A percentile compares a stretch with the other conserved stretches of the same genome.
Evolutionary conservation across 30 jellyfish, hydroid and myxozoan genomes (phyloP).

Genomic region (Morbakka virulenta): DNA sequence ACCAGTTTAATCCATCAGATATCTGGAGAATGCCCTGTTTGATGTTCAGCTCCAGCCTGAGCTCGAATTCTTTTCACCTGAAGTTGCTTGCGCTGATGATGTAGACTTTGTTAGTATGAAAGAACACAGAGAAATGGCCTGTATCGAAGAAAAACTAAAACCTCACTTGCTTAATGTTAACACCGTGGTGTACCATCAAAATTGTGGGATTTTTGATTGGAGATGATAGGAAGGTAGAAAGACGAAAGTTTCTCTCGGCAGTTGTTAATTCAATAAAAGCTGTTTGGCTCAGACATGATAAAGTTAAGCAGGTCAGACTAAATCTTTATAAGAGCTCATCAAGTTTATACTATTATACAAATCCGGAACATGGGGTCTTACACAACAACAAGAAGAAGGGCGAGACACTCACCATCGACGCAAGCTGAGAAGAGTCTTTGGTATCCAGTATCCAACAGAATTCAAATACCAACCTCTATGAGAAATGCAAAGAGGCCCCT

Average conservation of each 20-base stretch:
- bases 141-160: no score
- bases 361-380: constrained; percentile 52
- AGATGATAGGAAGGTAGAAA: background rate
- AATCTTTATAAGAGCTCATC: constrained; percentile 10
- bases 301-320: background rate
- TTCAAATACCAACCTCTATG: constrained; percentile 21
- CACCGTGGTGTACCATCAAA: background rate
- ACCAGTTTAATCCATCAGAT: constrained; percentile 15
- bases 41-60: background rate
- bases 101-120: constrained; percentile 22
- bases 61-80: constrained; percentile 6
- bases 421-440: constrained; percentile 28
- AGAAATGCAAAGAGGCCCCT: constrained; percentile 20
- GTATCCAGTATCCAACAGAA: constrained; percentile 17
- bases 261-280: no score
- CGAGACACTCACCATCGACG: constrained; percentile 17
- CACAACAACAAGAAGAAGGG: constrained; percentile 8
- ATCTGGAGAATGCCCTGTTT: constrained; percentile 20
- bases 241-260: constrained; percentile 10
- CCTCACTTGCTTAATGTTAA: constrained; percentile 1
- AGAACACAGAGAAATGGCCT: no score
- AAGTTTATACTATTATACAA: constrained; percentile 41
- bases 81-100: constrained; percentile 29
- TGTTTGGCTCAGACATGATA: constrained; percentile 2
- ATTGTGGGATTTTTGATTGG: background rate